A percentile compares a stretch with the other conserved stretches of the same genome.
These are phyloP conservation scores for Ditylenchus dipsaci DNA, from an alignment of 1,140 invertebrate genomes.

Conservation along the genomic window DNA sequence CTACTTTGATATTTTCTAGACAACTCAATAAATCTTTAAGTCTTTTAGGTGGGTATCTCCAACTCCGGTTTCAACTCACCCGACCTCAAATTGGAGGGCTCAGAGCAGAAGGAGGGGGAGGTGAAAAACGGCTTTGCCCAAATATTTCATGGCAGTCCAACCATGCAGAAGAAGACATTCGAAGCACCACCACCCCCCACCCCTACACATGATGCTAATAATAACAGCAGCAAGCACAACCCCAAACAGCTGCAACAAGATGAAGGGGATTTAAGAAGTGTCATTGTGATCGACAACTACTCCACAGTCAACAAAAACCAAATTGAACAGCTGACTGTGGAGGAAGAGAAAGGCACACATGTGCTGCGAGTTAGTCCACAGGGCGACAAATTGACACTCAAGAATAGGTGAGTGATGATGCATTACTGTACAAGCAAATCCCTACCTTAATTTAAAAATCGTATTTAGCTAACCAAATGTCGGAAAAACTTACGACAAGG, in stretches of 20 bases:
- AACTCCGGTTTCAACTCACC: too few species aligned
- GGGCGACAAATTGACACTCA: not conserved
- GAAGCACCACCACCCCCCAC: constrained; percentile 18
- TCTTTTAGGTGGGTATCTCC: too few species aligned
- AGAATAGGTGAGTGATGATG: not conserved
- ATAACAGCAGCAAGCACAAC: too few species aligned
- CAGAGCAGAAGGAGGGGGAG: not conserved
- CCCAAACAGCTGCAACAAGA: not conserved
- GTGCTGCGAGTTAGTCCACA: too few species aligned
- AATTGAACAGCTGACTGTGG: not conserved
- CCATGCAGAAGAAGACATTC: constrained; percentile 14
- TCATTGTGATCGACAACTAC: not conserved
- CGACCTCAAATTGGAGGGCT: too few species aligned
- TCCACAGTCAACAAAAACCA: not conserved
- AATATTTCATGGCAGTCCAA: constrained; percentile 12
- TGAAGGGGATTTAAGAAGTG: not conserved
- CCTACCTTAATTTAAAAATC: too few species aligned
- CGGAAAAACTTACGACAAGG: too few species aligned
- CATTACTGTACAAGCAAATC: too few species aligned
- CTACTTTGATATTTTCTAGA: too few species aligned
- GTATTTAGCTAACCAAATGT: too few species aligned
- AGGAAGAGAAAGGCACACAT: not conserved
- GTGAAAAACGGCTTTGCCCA: not conserved
- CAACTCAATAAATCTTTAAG: too few species aligned
- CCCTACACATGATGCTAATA: too few species aligned